phyloP scores from a whole-genome alignment of 1,140 invertebrate species.

The Drepana arcuata region DNA sequence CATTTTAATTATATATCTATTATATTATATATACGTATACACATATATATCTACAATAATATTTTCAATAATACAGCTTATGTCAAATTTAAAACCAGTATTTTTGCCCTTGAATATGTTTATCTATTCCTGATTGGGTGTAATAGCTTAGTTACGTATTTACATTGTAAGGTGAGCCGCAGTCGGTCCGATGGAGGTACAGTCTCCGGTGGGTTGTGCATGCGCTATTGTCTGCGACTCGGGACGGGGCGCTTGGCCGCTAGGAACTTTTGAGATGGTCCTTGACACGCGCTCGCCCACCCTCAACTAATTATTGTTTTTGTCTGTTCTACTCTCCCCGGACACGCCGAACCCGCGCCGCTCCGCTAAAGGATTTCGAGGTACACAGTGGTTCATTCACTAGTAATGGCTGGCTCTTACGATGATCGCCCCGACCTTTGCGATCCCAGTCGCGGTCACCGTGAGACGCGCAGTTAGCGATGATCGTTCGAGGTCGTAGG shows the following conservation, averaged over 20 bases:
- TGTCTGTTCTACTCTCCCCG: slow-evolving; percentile 64
- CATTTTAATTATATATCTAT: too few relatives aligned
- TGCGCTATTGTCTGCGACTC: slow-evolving; percentile 35
- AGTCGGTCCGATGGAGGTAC: slow-evolving; percentile 51
- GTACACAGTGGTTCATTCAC: slow-evolving; percentile 74
- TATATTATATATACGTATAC: too few relatives aligned
- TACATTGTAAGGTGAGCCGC: slow-evolving; percentile 53
- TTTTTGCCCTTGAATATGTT: slow-evolving; percentile 42
- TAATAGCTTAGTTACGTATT: slow-evolving; percentile 65
- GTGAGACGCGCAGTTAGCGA: slow-evolving; percentile 49
- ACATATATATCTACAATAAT: too few relatives aligned
- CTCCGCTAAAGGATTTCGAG: slow-evolving; percentile 81
- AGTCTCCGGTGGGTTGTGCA: slow-evolving; percentile 50
- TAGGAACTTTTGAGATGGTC: slow-evolving; percentile 98
- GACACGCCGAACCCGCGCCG: slow-evolving; percentile 63
- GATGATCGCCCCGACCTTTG: slow-evolving; percentile 62
- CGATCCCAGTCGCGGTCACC: slow-evolving; percentile 54
- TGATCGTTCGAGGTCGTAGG: slow-evolving; percentile 70
- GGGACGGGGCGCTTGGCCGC: slow-evolving; percentile 29
- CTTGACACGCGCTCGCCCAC: slow-evolving; percentile 77
- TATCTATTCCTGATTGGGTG: slow-evolving; percentile 62
- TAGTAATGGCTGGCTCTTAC: slow-evolving; percentile 71
- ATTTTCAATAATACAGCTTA: slow-evolving; percentile 46
- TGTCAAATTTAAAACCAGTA: slow-evolving; percentile 34
- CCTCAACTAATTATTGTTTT: slow-evolving; percentile 67